Evolutionary conservation across 2,888 invertebrate species (phyloP).

Genomic region (Carpatolechia fugitivella): DNA sequence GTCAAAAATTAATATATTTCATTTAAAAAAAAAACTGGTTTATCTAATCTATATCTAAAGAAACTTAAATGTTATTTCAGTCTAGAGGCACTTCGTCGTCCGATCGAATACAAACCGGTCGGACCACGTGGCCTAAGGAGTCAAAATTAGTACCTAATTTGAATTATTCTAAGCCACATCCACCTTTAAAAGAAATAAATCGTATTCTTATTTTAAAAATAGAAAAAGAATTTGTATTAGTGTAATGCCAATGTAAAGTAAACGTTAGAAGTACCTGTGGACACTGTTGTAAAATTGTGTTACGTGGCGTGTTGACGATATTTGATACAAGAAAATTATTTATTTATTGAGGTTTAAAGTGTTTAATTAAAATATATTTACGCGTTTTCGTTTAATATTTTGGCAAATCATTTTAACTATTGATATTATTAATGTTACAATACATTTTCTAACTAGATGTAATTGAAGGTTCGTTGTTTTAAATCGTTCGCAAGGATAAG

Average conservation of each 20-base stretch:
- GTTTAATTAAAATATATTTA: constrained; percentile 40
- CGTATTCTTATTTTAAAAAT: no score
- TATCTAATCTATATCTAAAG: no score
- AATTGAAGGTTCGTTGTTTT: constrained; percentile 47
- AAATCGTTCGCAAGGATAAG: constrained; percentile 44
- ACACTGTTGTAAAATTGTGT: constrained; percentile 14
- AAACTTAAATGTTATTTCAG: no score
- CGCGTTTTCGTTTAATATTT: constrained; percentile 33
- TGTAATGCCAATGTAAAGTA: neutral
- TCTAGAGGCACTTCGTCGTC: no score
- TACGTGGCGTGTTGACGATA: constrained; percentile 40
- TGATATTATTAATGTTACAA: constrained; percentile 59
- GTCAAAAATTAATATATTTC: no score
- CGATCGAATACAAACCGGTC: no score
- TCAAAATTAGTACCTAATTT: no score
- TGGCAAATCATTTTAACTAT: constrained; percentile 43
- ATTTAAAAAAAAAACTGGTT: no score
- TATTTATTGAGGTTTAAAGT: constrained; percentile 24
- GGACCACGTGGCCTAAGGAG: no score
- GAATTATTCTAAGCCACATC: no score
- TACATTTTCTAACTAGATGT: constrained; percentile 49
- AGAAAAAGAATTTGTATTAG: no score
- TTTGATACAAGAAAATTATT: constrained; percentile 13
- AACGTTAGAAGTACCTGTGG: neutral
- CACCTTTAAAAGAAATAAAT: no score